Conservation (phyloP, 2,113 vertebrate genomes). For the Rhinogobius similis region DNA sequence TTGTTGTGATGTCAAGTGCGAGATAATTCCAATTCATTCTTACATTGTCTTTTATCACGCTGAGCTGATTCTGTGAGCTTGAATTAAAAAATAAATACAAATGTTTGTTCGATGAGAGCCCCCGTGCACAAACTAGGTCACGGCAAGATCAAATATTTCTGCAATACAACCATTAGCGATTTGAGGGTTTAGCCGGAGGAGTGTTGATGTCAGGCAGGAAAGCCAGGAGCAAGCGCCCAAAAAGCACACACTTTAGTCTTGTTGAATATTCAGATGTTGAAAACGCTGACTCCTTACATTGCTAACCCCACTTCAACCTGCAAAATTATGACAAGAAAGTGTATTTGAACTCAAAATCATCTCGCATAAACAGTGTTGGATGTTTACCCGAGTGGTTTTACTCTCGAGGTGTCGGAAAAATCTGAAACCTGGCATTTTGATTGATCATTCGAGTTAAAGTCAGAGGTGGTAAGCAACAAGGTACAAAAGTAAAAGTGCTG, state of each 20-base stretch:
- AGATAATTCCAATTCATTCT: too few species aligned
- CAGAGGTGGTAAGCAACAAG: too few species aligned
- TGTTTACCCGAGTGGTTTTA: too few species aligned
- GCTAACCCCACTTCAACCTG: not conserved
- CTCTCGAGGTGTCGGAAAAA: too few species aligned
- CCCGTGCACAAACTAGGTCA: slow-evolving; percentile 32
- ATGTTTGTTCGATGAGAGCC: slow-evolving; percentile 6
- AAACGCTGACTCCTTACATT: slow-evolving; percentile 1
- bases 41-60: not conserved
- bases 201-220: slow-evolving; percentile 24
- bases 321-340: not conserved
- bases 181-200: slow-evolving; percentile 29
- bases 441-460: too few species aligned
- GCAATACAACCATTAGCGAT: slow-evolving; percentile 24
- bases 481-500: too few species aligned
- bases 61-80: slow-evolving; percentile 16
- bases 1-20: too few species aligned
- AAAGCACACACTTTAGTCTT: slow-evolving; percentile 17
- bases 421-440: too few species aligned
- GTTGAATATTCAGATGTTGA: slow-evolving; percentile 28
- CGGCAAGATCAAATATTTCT: slow-evolving; percentile 40
- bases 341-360: not conserved
- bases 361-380: not conserved
- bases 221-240: slow-evolving; percentile 28
- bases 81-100: not conserved